Evolutionary conservation across 2,797 vertebrate species (phyloP).

Genomic region (Crotalus adamanteus): DNA sequence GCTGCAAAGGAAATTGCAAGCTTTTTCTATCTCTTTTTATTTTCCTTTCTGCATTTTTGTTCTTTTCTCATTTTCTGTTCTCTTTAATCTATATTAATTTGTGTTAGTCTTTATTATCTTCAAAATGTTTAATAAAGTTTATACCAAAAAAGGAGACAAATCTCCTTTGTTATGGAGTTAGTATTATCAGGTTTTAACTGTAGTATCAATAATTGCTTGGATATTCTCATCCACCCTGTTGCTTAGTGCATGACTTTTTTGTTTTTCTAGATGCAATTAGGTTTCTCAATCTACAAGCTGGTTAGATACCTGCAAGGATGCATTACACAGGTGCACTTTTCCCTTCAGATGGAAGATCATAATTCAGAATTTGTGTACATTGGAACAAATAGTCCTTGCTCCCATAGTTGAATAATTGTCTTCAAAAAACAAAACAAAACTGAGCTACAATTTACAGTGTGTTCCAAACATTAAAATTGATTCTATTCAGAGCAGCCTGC

Average conservation of each 20-base stretch:
- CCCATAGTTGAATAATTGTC: neutral
- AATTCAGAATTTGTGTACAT: neutral
- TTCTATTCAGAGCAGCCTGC: constrained; percentile 8
- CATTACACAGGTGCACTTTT: neutral
- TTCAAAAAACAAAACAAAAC: neutral
- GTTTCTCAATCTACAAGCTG: neutral
- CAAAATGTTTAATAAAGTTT: neutral
- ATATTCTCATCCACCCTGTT: neutral
- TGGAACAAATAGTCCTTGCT: neutral
- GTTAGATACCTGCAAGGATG: neutral
- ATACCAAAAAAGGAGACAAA: neutral
- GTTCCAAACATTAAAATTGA: neutral
- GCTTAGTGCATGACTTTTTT: neutral
- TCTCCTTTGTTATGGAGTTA: neutral
- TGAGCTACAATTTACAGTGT: neutral
- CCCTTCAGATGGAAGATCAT: neutral
- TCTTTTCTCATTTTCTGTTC: neutral
- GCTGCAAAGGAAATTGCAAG: neutral
- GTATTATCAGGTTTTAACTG: neutral
- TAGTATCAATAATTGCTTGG: neutral
- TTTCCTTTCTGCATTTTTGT: neutral
- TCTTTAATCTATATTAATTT: neutral
- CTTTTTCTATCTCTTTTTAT: neutral
- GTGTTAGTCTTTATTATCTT: neutral
- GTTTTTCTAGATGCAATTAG: neutral